Evolutionary conservation across 2,888 invertebrate species (phyloP), one percentile per base, ranked within the genome.

Genomic region (Limnephilus auricula): DNA sequence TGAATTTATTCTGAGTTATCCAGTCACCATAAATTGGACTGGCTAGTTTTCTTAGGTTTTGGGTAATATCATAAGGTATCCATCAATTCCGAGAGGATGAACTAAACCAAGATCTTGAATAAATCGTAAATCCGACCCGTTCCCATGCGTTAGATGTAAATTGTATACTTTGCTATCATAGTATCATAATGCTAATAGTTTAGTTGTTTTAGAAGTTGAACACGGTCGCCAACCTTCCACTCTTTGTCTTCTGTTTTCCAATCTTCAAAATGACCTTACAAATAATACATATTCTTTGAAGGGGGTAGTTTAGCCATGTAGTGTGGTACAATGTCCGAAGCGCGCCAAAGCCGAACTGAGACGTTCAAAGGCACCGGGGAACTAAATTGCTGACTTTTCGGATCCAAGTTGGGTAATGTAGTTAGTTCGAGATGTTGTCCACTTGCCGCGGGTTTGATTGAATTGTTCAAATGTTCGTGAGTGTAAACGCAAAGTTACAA

Each of bases 371-470:
- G 25, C 25, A 2, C 31, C 34, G 34, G 40, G 85, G 40, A 85
- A 85, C 85, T 30, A 45, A 84, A 84, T 25, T 85, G 85, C 85
- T 85, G 85, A 85, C 40, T 85, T 40, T 40, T 85, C 40, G 32
- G 82, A 82, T 34, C 2, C 82, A n/a, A 82, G 82, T 82, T 82
- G 34, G 31, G 82, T 82, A 82, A 82, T 82, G 82, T 82, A 82
- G 82, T 82, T 85, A 85, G 45, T 85, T 85, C 45, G 25, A 40
- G 85, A n/a, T 40, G 85, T 34, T 85, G 85, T 85, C 85, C 85
- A 85, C 85, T 85, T 85, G 37, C 40, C 85, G 40, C 34, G 45
- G 85, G n/a, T 85, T 85, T 85, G 85, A 85, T 85, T 85, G 85
- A 85, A 85, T 85, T 85, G 85, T 40, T 37, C 45, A 85, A 85